Conservation (phyloP, 2,888 invertebrate genomes). For the Petrolisthes cinctipes region DNA sequence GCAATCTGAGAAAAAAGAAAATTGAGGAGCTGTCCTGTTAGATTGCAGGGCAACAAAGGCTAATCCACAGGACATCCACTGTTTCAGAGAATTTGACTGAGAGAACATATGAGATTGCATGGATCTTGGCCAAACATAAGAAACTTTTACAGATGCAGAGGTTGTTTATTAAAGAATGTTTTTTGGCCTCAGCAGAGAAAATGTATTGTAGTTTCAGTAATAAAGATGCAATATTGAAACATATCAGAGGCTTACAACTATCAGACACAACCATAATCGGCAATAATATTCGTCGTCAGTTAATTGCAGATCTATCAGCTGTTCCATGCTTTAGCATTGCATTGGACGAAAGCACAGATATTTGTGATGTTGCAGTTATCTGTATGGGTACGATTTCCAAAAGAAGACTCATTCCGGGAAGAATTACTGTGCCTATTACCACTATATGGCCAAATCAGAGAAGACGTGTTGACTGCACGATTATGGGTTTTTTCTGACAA, state of each 20-base stretch:
- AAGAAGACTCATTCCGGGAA: conserved; percentile 25
- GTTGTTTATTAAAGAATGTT: conserved; percentile 20
- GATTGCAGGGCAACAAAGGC: conserved; percentile 19
- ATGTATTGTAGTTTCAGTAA: too few species aligned
- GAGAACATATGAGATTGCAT: conserved; percentile 31
- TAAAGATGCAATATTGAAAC: too few species aligned
- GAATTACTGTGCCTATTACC: conserved; percentile 34
- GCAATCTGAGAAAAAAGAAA: conserved; percentile 22
- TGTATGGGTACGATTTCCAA: conserved; percentile 29
- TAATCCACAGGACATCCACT: conserved; percentile 26
- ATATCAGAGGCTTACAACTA: too few species aligned
- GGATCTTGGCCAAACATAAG: conserved; percentile 33
- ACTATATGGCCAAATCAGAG: conserved; percentile 33
- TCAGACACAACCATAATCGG: too few species aligned
- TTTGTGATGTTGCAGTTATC: conserved; percentile 29
- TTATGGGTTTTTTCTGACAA: not conserved
- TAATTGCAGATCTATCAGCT: too few species aligned
- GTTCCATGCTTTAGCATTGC: too few species aligned
- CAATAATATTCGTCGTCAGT: too few species aligned
- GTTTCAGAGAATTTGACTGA: conserved; percentile 11
- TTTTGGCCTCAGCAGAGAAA: too few species aligned
- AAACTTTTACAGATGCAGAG: conserved; percentile 32
- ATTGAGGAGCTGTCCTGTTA: conserved; percentile 9
- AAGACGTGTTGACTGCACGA: conserved; percentile 11
- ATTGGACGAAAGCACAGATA: too few species aligned